A percentile compares a stretch with the other conserved stretches of the same genome.
Conservation (phyloP, 2,888 invertebrate species). For the Callosobruchus maculatus region DNA sequence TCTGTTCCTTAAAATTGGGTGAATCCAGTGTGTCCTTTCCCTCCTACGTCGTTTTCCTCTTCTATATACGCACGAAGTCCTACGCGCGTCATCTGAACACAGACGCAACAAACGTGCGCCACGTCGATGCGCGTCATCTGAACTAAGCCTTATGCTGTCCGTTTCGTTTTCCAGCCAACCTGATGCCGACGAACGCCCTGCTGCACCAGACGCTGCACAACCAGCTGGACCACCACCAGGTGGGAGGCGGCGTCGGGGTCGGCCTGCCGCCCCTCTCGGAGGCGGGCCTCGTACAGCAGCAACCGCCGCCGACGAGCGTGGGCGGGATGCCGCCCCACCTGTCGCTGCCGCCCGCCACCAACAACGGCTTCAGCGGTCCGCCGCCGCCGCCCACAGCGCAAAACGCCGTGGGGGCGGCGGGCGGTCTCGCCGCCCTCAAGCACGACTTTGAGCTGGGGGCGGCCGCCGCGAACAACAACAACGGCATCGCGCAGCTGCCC, state of each 20-base stretch:
- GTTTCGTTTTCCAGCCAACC: background rate
- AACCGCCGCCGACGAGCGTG: background rate
- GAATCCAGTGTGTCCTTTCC: too few relatives aligned
- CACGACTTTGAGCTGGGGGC: slow-evolving; percentile 48
- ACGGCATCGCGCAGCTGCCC: slow-evolving; percentile 52
- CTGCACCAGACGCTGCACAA: background rate
- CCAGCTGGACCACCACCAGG: background rate
- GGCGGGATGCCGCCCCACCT: slow-evolving; percentile 28
- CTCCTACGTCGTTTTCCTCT: too few relatives aligned
- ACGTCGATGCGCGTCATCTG: too few relatives aligned
- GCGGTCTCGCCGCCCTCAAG: slow-evolving; percentile 31
- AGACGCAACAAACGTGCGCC: too few relatives aligned
- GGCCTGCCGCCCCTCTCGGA: background rate
- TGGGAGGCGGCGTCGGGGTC: background rate
- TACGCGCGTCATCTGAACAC: too few relatives aligned
- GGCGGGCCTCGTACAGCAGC: background rate
- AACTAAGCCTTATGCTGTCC: too few relatives aligned
- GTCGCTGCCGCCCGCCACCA: slow-evolving; percentile 36
- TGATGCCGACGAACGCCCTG: background rate
- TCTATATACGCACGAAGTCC: too few relatives aligned
- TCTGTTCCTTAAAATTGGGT: too few relatives aligned
- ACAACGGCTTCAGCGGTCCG: slow-evolving; percentile 47
- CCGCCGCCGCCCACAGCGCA: background rate
- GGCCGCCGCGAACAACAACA: slow-evolving; percentile 32
- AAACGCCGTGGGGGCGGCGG: background rate